Evolutionary conservation across 2,797 vertebrate genomes (phyloP), one percentile per base, ranked within the genome.

Genomic region (Emydoidea blandingii): DNA sequence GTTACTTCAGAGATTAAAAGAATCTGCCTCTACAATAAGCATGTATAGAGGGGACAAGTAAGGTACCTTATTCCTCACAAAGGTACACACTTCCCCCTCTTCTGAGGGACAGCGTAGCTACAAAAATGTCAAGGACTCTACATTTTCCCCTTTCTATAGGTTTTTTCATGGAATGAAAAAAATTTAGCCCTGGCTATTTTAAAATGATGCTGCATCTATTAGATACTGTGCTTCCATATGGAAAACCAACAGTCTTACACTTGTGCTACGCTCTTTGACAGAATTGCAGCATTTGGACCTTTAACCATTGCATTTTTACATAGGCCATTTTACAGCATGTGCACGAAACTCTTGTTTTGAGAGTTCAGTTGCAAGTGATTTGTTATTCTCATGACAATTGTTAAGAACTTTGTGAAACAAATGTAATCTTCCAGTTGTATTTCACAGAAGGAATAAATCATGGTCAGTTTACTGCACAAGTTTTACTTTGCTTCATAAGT

Each of bases 181-280:
- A 15, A 74, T 1, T 12, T 12, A 54, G 9, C 65, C 23, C 14
- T 68, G 41, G 27, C 6, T 68, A 44, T 3, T 78, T 59, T 49
- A 34, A 57, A 27, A 10, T 8, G 19, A 37, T 27, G 53, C 83
- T 6, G 90, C 52, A 85, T 85, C 15, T 23, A 81, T 37, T 23
- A 2, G 52, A 29, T 57, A 16, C 1, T 49, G 25, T 37, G 41
- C 0, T 0, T 59, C 83, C 29, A 49, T 53, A 65, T 29, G 50
- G 11, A 11, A 85, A 90, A 19, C 41, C 41, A 41, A 47, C 8
- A 47, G 15, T n/a, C 29, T 31, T 34, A 16, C 44, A 5, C 82
- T 82, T 52, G 1, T 11, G 15, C 23, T 19, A 41, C 1, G 1
- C 31, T 47, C 41, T 53, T 4, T 50, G 37, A 82, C 18, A 74